Conservation (phyloP, 2,797 vertebrate species). For the Melanotaenia maccullochi region DNA sequence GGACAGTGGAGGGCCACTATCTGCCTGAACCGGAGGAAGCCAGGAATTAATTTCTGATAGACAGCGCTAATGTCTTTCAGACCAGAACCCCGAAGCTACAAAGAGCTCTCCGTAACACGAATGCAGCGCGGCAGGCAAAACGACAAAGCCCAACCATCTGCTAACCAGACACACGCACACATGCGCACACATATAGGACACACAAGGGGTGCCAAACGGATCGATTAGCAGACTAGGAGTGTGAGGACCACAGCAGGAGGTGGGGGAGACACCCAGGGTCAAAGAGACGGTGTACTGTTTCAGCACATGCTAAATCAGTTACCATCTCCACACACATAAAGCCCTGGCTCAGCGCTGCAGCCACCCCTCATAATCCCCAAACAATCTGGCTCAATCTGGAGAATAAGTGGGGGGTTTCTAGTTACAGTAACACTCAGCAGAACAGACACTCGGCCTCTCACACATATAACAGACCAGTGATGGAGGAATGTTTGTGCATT, state of each 20-base stretch:
- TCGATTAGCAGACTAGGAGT: slow-evolving; percentile 87
- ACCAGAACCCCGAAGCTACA: slow-evolving; percentile 74
- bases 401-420: slow-evolving; percentile 77
- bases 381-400: slow-evolving; percentile 82
- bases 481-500: slow-evolving; percentile 49
- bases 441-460: slow-evolving; percentile 49
- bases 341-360: slow-evolving; percentile 71
- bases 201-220: slow-evolving; percentile 82
- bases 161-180: slow-evolving; percentile 75
- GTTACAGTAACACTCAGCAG: slow-evolving; percentile 76
- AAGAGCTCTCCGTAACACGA: slow-evolving; percentile 76
- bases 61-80: slow-evolving; percentile 84
- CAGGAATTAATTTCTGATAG: slow-evolving; percentile 81
- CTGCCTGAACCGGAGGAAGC: slow-evolving; percentile 72
- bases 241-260: slow-evolving; percentile 77
- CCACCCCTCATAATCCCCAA: slow-evolving; percentile 78
- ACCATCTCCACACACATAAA: slow-evolving; percentile 76
- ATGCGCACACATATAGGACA: slow-evolving; percentile 44
- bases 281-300: slow-evolving; percentile 84
- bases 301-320: slow-evolving; percentile 88
- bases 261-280: slow-evolving; percentile 78
- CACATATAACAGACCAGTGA: slow-evolving; percentile 34
- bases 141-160: slow-evolving; percentile 79
- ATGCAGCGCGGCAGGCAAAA: slow-evolving; percentile 58
- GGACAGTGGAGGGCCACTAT: slow-evolving; percentile 67